Base-by-base conservation (phyloP, 2,113 vertebrate genomes). In the Drymodes brunneopygia region DNA sequence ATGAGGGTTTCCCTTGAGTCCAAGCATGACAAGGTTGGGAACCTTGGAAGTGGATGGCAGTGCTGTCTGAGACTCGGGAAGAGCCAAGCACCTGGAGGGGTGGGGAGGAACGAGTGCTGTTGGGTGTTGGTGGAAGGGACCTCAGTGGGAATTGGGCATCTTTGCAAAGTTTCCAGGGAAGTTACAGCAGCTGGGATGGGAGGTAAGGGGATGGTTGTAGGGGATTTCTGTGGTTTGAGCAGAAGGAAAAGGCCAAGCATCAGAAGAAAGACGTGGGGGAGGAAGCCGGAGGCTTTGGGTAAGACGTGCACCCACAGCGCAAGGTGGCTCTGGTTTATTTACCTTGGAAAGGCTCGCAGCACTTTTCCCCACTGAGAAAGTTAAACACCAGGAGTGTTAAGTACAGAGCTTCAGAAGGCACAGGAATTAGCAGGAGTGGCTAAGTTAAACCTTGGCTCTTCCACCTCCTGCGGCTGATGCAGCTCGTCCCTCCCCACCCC, bases 271-370 rank as follows among this genome's bases (percentile, higher is more conserved):
- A 40, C 33, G 28, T 16, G 31, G 8, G 15, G 21, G 31, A 79
- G 57, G 61, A 54, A 78, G 24, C 40, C 7, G 7, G 0, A 6
- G 36, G 33, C 36, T 65, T 61, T 54, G 53, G 40, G 45, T 28
- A 62, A 42, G 47, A 40, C 50, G 45, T 29, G 33, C 1, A 0
- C 2, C 1, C 38, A 25, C 28, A 53, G 45, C 0, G 1, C 62
- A 73, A 70, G 77, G 81, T 54, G 53, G 61, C 70, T 7, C 1
- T 35, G 50, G 53, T 79, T 94, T 92, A 61, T 91, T 92, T 95
- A 61, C 50, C 33, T 72, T 87, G 57, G 83, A 81, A 79, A 61
- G 50, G 31, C 70, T 84, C 6, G 0, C n/a, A 67, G 73, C 21
- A 5, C 61, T 91, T 91, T 47, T 85, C 48, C 61, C 70, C 57